A percentile compares a stretch with the other conserved stretches of the same genome.
Evolutionary conservation across 2,113 vertebrate species (phyloP).

Genomic region (Choloepus hoffmanni): DNA sequence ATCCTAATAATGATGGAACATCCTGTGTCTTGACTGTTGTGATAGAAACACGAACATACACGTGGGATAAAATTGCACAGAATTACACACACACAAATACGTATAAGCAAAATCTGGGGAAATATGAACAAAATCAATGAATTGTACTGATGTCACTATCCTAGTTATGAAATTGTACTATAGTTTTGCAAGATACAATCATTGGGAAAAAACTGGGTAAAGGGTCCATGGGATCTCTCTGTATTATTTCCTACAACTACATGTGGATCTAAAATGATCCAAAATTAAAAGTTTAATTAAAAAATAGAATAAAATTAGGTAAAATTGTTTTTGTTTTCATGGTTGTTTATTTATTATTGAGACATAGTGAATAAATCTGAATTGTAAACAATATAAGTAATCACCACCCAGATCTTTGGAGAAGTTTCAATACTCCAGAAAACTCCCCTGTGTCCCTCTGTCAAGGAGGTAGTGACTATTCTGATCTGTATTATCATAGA

Average conservation of each 20-base stretch:
- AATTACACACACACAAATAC: neutral
- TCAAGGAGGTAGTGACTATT: neutral
- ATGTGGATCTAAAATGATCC: neutral
- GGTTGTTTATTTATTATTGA: neutral
- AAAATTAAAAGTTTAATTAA: neutral
- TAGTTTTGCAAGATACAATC: neutral
- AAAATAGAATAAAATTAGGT: neutral
- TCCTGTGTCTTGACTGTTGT: neutral
- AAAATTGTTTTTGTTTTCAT: neutral
- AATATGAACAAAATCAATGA: neutral
- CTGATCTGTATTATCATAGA: neutral
- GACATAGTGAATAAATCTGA: neutral
- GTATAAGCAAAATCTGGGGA: neutral
- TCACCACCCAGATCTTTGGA: neutral
- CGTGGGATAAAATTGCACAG: neutral
- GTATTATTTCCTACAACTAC: neutral
- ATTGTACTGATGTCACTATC: neutral
- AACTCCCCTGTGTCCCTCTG: too few species aligned
- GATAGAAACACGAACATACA: neutral
- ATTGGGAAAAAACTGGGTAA: neutral
- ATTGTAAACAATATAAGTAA: neutral
- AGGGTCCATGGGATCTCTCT: neutral
- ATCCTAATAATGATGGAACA: neutral
- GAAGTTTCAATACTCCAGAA: neutral
- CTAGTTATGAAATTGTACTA: neutral